Conservation (phyloP, 2,888 invertebrate genomes). For the Megastigmus dorsalis region DNA sequence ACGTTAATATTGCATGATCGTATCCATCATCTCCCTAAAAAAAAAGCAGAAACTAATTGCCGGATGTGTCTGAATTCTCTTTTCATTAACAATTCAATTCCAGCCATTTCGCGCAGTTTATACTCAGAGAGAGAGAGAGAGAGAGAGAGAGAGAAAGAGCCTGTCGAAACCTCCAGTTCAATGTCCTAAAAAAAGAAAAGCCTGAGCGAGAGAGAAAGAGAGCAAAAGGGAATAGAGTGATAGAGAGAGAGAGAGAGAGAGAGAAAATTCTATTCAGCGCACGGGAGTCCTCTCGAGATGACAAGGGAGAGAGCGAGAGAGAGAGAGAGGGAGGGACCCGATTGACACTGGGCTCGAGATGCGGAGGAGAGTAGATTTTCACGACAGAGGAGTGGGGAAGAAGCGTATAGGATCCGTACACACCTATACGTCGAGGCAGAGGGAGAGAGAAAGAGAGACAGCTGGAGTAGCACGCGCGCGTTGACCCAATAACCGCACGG, state of each 20-base stretch:
- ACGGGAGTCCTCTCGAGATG: not conserved
- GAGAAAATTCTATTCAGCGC: not conserved
- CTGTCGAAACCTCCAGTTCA: not conserved
- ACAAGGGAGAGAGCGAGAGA: not conserved
- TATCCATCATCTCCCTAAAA: too few relatives aligned
- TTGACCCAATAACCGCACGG: slow-evolving; percentile 44
- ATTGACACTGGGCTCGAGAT: not conserved
- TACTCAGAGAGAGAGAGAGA: not conserved
- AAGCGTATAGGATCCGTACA: not conserved
- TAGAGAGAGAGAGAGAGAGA: not conserved
- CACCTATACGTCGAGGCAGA: not conserved
- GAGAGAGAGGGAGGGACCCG: not conserved
- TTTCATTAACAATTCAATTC: too few relatives aligned
- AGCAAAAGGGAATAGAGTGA: too few relatives aligned
- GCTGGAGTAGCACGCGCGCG: slow-evolving; percentile 3
- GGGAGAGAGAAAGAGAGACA: too few relatives aligned
- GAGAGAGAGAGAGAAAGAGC: not conserved
- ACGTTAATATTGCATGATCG: too few relatives aligned
- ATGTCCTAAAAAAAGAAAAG: slow-evolving; percentile 21
- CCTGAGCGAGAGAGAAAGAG: not conserved
- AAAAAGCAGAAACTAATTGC: too few relatives aligned
- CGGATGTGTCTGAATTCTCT: too few relatives aligned
- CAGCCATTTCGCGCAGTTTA: too few relatives aligned
- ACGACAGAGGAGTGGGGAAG: not conserved
- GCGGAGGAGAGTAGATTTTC: slow-evolving; percentile 9